A percentile compares a stretch with the other conserved stretches of the same genome.
These are phyloP conservation scores for Felis catus DNA, from an alignment of 2,113 vertebrate species.

Conservation along the genomic window F.catus_Fca126_mat1.0 CM031423.1:79617001-79617500, in stretches of 20 bases:
- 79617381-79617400: not conserved
- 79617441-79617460: not conserved
- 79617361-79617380: not conserved
- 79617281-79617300: not conserved
- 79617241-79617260: not conserved
- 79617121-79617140: not conserved
- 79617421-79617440: not conserved
- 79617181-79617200: not conserved
- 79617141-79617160: not conserved
- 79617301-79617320: not conserved
- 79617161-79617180: not conserved
- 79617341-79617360: not conserved
- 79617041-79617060: not conserved
- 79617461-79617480: not conserved
- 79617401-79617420: not conserved
- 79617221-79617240: not conserved
- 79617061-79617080: not conserved
- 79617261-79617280: not conserved
- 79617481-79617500: not conserved
- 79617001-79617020: not conserved
- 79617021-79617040: conserved; percentile 27
- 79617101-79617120: conserved; percentile 5
- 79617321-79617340: not conserved
- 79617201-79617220: not conserved
- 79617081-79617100: conserved; percentile 7